Evolutionary conservation across 2,113 vertebrate species (phyloP).

Genomic region (Cephalopholis sonnerati): DNA sequence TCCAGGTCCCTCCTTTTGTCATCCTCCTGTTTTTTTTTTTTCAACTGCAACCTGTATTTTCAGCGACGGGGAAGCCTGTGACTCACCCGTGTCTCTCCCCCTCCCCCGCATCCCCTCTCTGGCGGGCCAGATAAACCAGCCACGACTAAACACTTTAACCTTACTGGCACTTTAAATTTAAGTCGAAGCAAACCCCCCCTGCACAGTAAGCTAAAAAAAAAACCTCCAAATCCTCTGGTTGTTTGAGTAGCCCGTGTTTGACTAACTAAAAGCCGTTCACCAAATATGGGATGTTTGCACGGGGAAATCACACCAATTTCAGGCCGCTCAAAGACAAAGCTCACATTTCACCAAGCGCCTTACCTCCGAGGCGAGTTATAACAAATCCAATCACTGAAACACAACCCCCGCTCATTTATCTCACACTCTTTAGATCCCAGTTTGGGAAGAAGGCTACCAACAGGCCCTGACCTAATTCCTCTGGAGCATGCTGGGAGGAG

Average conservation of each 20-base stretch:
- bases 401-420: not conserved
- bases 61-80: constrained; percentile 44
- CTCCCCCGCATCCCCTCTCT: not conserved
- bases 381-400: constrained; percentile 15
- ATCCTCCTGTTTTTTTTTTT: constrained; percentile 28
- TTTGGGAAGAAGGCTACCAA: constrained; percentile 42
- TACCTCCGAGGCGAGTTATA: not conserved
- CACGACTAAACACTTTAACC: constrained; percentile 41
- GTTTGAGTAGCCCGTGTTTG: constrained; percentile 47
- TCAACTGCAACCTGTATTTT: constrained; percentile 51
- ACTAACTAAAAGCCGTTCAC: constrained; percentile 46
- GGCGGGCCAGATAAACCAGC: constrained; percentile 44
- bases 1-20: constrained; percentile 42
- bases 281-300: constrained; percentile 51
- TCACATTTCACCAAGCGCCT: constrained; percentile 13
- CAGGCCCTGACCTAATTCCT: constrained; percentile 60
- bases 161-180: constrained; percentile 24
- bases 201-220: not conserved
- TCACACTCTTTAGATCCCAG: constrained; percentile 1
- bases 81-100: constrained; percentile 36
- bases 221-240: constrained; percentile 4
- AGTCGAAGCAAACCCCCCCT: not conserved
- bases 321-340: constrained; percentile 22
- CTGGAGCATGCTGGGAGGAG: constrained; percentile 43
- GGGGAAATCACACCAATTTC: constrained; percentile 33